Base-by-base conservation (phyloP, 2,113 vertebrate species). In the Okapia johnstoni region DNA sequence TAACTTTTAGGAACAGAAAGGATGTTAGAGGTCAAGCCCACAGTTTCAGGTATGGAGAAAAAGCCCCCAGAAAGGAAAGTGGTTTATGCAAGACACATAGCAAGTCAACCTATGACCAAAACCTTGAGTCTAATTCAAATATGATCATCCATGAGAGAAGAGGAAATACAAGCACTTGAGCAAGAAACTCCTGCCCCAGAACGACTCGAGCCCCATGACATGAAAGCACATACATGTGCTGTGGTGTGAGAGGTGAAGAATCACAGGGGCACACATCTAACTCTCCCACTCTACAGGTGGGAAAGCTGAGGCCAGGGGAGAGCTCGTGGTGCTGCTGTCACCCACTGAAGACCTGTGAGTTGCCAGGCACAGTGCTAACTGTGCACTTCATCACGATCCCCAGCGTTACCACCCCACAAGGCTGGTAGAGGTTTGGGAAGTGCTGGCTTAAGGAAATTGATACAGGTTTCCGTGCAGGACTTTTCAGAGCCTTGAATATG, bases 401-500 rank as follows among this genome's bases (percentile, higher is more conserved):
- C 43, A 30, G 28, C 40, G 3, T 30, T 6, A 36, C 30, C 2
- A 28, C 4, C 52, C 25, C 21, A 1, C 17, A 7, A 16, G 5
- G 52, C 3, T 3, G 52, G 28, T 5, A 46, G 57, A 58, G 23
- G 23, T 60, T 48, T 13, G 92, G 52, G 43, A 52, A 58, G n/a
- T 25, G 70, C 50, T 16, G 40, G 28, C 15, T 19, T 52, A 13
- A 58, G 60, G 50, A 70, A n/a, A 70, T 0, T 10, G 6, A 80
- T 81, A 19, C 23, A 25, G 43, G 8, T 46, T 28, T 13, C n/a
- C 14, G 0, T 15, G 60, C 60, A 94, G 88, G 54, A 57, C 33
- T 60, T 81, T 83, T 76, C 54, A 30, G 93, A 87, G 73, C 60
- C 83, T 61, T 91, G 54, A 87, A 73, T 26, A 23, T 61, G 73